Evolutionary conservation across 2,113 vertebrate species (phyloP), one percentile per base, ranked within the genome.

Genomic region (Atrichornis clamosus): DNA sequence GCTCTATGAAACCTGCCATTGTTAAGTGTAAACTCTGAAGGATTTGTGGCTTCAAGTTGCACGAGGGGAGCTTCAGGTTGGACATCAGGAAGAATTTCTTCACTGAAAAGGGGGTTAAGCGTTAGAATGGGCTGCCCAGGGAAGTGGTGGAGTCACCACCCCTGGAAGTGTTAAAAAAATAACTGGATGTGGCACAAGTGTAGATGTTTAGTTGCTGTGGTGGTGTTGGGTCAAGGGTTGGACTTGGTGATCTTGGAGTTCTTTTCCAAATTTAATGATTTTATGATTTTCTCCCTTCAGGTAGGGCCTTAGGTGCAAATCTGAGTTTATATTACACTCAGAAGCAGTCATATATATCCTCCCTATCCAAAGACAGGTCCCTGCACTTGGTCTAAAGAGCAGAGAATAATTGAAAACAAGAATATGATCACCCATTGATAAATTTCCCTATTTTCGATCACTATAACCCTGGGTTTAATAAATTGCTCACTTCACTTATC

Each of bases 171-270:
- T 15, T 68, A 6, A 44, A 59, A 35, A 35, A 59, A 59, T 15
- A 16, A 59, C 17, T 59, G 46, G 39, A 44, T 69, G 46, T 28
- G 27, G 7, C 27, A 60, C 15, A 69, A 0, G 0, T 68, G 27
- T 44, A 10, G 1, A 15, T 9, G 27, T 59, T 33, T 19, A 26
- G 22, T 15, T 19, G 18, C 33, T 9, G 10, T 1, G 1, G 8
- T 33, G 32, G 9, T 44, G 20, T 15, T 59, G 44, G 22, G 33
- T 46, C 55, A 60, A 44, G 46, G 27, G 46, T 4, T 60, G 46
- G 46, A 23, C 19, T 53, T 0, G 0, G 52, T 33, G 18, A 60
- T 26, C 46, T 77, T 87, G 63, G 33, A 60, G 8, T 2, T 24
- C 14, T 46, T 28, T 69, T 53, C 27, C 39, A 69, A 0, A 15